phyloP scores from a whole-genome alignment of 2,888 invertebrate species.

The Muschampia plurimacula region DNA sequence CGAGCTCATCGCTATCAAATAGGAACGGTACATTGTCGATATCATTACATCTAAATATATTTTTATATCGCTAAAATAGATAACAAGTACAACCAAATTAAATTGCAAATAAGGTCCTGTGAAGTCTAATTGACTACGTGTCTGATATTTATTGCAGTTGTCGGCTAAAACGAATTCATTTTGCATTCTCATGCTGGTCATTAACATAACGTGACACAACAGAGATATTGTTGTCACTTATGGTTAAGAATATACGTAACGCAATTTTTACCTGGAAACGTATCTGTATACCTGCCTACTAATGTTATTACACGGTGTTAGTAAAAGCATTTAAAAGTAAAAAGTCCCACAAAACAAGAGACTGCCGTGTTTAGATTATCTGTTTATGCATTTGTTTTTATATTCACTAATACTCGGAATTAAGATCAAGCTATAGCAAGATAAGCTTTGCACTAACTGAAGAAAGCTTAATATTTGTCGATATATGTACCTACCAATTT shows the following conservation, averaged over 20 bases:
- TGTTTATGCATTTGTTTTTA: slow-evolving; percentile 13
- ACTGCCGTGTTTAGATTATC: slow-evolving; percentile 16
- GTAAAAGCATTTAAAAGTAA: background rate
- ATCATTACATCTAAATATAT: slow-evolving; percentile 27
- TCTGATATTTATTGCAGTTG: slow-evolving; percentile 17
- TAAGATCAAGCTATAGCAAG: background rate
- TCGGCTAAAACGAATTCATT: slow-evolving; percentile 20
- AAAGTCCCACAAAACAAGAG: background rate
- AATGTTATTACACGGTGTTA: background rate
- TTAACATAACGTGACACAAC: slow-evolving; percentile 24
- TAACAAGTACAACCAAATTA: slow-evolving; percentile 26
- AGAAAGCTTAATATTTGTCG: background rate
- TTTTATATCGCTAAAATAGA: slow-evolving; percentile 3
- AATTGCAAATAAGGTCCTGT: slow-evolving; percentile 23
- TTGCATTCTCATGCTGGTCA: slow-evolving; percentile 32
- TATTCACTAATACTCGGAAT: slow-evolving; percentile 10
- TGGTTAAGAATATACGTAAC: background rate
- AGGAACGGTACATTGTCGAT: slow-evolving; percentile 33
- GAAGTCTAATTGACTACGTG: slow-evolving; percentile 34
- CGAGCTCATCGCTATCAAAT: slow-evolving; percentile 34
- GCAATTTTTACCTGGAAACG: background rate
- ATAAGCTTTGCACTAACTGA: background rate
- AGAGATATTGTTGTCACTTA: slow-evolving; percentile 17
- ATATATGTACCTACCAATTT: no score
- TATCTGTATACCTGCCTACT: background rate